A percentile compares a stretch with the other conserved stretches of the same genome.
phyloP scores from a whole-genome alignment of 2,888 invertebrate species.

The Mimachlamys varia region DNA sequence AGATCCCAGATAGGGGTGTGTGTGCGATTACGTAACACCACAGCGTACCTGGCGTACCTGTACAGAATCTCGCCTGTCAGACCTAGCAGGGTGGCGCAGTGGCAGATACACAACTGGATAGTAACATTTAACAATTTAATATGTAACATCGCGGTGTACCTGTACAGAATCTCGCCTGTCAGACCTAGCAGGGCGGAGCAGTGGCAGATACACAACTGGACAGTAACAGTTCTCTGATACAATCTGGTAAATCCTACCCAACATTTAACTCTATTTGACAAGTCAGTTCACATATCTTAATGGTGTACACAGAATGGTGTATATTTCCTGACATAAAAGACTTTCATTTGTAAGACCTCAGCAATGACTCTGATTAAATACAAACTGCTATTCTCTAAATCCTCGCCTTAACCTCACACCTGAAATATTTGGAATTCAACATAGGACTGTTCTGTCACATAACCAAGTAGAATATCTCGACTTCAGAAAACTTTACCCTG shows the following conservation, averaged over 20 bases:
- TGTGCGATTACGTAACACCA: no score
- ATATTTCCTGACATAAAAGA: background rate
- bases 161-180: background rate
- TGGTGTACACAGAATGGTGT: background rate
- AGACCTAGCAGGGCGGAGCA: background rate
- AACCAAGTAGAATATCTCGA: background rate
- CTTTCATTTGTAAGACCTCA: background rate
- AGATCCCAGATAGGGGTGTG: background rate
- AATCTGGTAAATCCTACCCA: background rate
- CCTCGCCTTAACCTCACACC: background rate
- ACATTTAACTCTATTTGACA: background rate
- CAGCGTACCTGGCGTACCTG: conserved; percentile 2
- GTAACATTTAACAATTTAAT: no score
- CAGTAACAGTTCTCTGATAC: background rate
- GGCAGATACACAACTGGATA: background rate
- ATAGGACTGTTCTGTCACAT: background rate
- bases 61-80: background rate
- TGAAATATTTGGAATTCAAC: conserved; percentile 31
- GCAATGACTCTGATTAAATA: background rate
- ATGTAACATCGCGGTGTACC: background rate
- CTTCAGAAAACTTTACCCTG: background rate
- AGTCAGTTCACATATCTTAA: background rate
- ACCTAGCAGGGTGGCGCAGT: background rate
- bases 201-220: background rate
- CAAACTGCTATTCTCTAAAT: background rate